Percentiles rank a stretch among this genome's conserved stretches.
Evolutionary conservation across 2,797 vertebrate species (phyloP).

Genomic region (Ficedula albicollis): DNA sequence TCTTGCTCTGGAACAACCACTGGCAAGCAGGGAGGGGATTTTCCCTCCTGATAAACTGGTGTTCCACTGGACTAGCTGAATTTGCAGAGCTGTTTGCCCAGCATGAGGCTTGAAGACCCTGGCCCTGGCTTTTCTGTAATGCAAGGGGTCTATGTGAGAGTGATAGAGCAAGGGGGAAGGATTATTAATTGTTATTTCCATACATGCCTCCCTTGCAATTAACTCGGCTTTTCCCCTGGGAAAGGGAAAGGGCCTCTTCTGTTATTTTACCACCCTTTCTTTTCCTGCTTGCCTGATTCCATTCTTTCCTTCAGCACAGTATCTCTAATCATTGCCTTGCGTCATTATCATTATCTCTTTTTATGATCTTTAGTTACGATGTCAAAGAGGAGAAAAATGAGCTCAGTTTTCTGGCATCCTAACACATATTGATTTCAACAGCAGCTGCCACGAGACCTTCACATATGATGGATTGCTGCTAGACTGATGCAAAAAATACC

Average conservation of each 20-base stretch:
- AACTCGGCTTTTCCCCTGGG: background rate
- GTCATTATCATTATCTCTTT: constrained; percentile 48
- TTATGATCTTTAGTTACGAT: constrained; percentile 56
- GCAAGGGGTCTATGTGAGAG: background rate
- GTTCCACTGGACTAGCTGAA: too few species aligned
- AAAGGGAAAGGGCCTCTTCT: background rate
- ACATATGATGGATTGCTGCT: constrained; percentile 14
- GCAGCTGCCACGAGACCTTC: constrained; percentile 16
- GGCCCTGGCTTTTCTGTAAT: background rate
- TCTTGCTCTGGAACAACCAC: accelerated
- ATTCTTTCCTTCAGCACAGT: background rate
- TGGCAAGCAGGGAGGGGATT: background rate
- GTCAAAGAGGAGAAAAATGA: constrained; percentile 50
- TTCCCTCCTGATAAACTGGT: background rate
- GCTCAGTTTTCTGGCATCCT: constrained; percentile 42
- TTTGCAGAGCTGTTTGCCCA: background rate
- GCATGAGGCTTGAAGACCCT: background rate
- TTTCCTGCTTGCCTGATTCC: background rate
- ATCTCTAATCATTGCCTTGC: constrained; percentile 23
- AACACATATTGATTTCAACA: constrained; percentile 52
- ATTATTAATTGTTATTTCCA: constrained; percentile 19
- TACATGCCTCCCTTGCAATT: background rate
- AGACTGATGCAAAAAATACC: constrained; percentile 16
- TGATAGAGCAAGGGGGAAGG: background rate
- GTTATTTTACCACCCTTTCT: background rate